Evolutionary conservation across 1,140 invertebrate species (phyloP).

Genomic region (Drosophila dunni): DNA sequence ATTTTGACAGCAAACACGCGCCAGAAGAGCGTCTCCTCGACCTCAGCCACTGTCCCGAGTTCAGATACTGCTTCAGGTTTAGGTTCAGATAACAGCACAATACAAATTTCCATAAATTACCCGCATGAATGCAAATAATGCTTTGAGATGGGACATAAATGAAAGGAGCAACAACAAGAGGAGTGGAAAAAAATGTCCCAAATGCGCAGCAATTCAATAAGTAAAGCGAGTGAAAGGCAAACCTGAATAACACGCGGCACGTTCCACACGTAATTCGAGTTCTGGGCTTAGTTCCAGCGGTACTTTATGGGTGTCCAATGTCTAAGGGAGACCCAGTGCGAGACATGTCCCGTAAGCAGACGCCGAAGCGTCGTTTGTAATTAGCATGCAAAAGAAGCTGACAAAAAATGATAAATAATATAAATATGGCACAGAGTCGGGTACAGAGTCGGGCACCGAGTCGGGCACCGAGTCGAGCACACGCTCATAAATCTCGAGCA

Average conservation of each 20-base stretch:
- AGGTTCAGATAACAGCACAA: constrained; percentile 68
- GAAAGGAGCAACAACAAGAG: constrained; percentile 8
- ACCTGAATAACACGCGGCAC: constrained; percentile 75
- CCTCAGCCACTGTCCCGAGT: background rate
- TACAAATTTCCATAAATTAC: constrained; percentile 83
- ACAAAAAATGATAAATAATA: constrained; percentile 58
- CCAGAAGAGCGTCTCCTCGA: constrained; percentile 21
- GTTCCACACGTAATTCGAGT: constrained; percentile 66
- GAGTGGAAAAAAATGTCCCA: constrained; percentile 66
- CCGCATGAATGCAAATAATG: constrained; percentile 75
- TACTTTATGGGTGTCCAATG: background rate
- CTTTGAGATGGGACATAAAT: constrained; percentile 9
- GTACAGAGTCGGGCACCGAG: too few relatives aligned
- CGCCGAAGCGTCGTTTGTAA: constrained; percentile 56
- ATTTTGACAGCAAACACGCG: constrained; percentile 78
- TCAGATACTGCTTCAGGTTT: constrained; percentile 34
- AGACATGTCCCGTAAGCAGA: constrained; percentile 65
- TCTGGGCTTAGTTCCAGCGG: constrained; percentile 21
- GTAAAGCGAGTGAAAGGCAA: constrained; percentile 61
- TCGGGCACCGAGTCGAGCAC: constrained; percentile 46
- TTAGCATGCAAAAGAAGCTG: constrained; percentile 68
- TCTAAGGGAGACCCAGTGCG: constrained; percentile 3
- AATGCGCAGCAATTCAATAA: constrained; percentile 75
- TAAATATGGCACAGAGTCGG: constrained; percentile 32
- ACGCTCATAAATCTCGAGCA: constrained; percentile 68